phyloP scores from a whole-genome alignment of 2,888 invertebrate genomes.

The Tortricodes alternella region DNA sequence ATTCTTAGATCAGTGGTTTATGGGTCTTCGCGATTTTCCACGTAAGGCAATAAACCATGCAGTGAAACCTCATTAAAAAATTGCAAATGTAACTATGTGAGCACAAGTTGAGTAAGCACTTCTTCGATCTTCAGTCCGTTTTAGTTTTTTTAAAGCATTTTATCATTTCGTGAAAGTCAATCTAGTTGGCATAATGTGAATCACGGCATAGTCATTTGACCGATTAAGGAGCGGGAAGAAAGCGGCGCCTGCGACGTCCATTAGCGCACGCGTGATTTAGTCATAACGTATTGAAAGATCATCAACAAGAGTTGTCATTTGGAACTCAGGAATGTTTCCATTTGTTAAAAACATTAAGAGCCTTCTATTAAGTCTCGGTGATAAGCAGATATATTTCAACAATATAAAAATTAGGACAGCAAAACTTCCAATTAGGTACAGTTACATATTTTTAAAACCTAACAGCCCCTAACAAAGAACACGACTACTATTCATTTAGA shows the following conservation, averaged over 20 bases:
- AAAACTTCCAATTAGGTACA: too few species aligned
- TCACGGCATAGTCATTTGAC: slow-evolving; percentile 34
- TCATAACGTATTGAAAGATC: slow-evolving; percentile 49
- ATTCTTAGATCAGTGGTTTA: neutral
- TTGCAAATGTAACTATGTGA: too few species aligned
- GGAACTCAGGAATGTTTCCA: slow-evolving; percentile 27
- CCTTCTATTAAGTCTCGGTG: too few species aligned
- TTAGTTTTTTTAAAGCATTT: slow-evolving; percentile 17
- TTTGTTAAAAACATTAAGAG: slow-evolving; percentile 28
- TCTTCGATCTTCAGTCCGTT: too few species aligned
- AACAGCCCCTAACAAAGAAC: too few species aligned
- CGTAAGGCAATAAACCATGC: neutral
- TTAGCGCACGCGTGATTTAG: slow-evolving; percentile 50
- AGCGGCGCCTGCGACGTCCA: slow-evolving; percentile 46
- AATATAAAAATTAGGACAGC: too few species aligned
- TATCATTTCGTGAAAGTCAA: slow-evolving; percentile 28
- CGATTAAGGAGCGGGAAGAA: slow-evolving; percentile 38
- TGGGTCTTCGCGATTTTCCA: slow-evolving; percentile 3
- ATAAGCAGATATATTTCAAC: too few species aligned
- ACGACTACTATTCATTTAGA: too few species aligned
- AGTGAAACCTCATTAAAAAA: too few species aligned
- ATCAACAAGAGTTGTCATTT: slow-evolving; percentile 45
- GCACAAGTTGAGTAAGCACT: too few species aligned
- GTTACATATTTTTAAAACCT: too few species aligned
- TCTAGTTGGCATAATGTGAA: slow-evolving; percentile 33